Conservation (phyloP, 2,797 vertebrate species). For the Spinus olivaceus region DNA sequence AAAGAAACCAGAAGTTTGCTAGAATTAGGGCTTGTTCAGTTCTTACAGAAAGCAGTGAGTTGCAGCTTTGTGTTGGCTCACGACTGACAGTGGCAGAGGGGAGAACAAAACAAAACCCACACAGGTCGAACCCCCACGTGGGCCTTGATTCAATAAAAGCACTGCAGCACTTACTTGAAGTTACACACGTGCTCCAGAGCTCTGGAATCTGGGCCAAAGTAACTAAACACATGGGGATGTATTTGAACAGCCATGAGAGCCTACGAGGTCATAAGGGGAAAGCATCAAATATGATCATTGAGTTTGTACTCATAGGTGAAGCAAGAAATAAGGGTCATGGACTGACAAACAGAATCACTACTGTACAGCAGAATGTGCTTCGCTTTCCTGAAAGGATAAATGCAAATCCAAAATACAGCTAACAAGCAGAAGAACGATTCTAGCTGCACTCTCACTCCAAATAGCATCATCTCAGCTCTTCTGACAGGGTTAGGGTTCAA, state of each 20-base stretch:
- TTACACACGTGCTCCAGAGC: background rate
- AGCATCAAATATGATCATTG: background rate
- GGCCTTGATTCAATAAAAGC: background rate
- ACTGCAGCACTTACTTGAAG: background rate
- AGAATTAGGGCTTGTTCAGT: background rate
- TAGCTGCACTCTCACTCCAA: background rate
- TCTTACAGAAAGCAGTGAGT: background rate
- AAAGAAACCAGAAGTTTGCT: background rate
- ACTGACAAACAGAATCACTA: background rate
- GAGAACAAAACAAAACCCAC: background rate
- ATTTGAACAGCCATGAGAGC: background rate
- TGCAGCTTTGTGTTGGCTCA: background rate
- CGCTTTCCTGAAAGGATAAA: background rate
- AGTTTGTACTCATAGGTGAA: background rate
- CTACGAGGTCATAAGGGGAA: background rate
- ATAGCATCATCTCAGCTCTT: background rate
- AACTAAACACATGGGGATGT: background rate
- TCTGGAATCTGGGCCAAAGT: background rate
- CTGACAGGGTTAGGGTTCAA: background rate
- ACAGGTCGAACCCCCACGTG: background rate
- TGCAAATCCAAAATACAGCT: background rate
- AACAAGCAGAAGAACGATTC: background rate
- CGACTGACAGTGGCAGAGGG: background rate
- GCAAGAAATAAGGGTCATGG: background rate
- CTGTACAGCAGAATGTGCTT: background rate